Evolutionary conservation across 2,888 invertebrate species (phyloP).

Genomic region (Rugalucina vietnamica): DNA sequence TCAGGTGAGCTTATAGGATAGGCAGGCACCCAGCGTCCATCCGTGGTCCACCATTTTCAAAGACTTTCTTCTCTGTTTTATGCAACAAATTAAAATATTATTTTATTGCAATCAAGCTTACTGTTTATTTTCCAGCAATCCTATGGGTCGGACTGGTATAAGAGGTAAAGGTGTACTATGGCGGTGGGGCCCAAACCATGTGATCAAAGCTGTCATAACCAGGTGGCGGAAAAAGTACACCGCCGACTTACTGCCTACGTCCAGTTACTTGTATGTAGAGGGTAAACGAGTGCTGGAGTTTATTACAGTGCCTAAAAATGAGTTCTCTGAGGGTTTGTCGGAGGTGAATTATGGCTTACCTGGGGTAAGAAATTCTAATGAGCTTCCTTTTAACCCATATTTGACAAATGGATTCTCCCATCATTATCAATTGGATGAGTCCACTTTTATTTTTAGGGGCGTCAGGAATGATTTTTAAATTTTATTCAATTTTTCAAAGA

Average conservation of each 20-base stretch:
- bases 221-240: slow-evolving; percentile 79
- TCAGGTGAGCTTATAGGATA: too few relatives aligned
- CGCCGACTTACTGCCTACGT: slow-evolving; percentile 57
- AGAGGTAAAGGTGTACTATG: slow-evolving; percentile 82
- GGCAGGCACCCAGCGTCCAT: too few relatives aligned
- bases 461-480: too few relatives aligned
- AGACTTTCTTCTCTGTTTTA: too few relatives aligned
- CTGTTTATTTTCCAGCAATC: slow-evolving; percentile 75
- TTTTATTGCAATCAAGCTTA: background rate
- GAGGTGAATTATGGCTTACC: slow-evolving; percentile 73
- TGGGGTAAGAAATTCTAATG: slow-evolving; percentile 73
- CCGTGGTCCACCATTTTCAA: too few relatives aligned
- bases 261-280: slow-evolving; percentile 71
- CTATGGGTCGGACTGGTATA: slow-evolving; percentile 83
- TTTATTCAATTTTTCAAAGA: too few relatives aligned
- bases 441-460: too few relatives aligned
- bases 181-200: slow-evolving; percentile 84
- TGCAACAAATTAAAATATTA: too few relatives aligned
- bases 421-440: too few relatives aligned
- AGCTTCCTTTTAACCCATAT: too few relatives aligned
- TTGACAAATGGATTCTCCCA: too few relatives aligned
- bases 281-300: slow-evolving; percentile 78
- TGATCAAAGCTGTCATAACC: slow-evolving; percentile 81
- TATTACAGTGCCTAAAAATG: slow-evolving; percentile 70
- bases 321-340: slow-evolving; percentile 61